Evolutionary conservation across 2,113 vertebrate genomes (phyloP).

Genomic region (Rhynchopsitta pachyrhyncha): DNA sequence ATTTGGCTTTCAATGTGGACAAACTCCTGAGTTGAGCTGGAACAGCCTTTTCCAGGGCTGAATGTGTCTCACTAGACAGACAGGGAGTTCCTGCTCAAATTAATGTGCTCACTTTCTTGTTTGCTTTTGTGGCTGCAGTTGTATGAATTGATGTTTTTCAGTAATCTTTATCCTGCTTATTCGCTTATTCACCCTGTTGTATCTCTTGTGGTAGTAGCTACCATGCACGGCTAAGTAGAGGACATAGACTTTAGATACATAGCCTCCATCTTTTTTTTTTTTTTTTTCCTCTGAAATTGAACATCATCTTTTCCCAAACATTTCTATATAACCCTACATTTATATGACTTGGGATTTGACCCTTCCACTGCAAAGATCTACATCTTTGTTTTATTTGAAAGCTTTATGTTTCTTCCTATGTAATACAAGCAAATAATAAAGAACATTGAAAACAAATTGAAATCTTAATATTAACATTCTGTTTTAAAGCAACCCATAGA

Average conservation of each 20-base stretch:
- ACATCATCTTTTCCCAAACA: background rate
- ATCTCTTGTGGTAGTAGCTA: background rate
- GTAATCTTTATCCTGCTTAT: background rate
- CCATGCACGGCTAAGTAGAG: background rate
- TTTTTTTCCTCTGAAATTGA: background rate
- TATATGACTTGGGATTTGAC: background rate
- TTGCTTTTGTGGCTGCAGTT: background rate
- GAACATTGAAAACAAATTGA: background rate
- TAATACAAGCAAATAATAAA: background rate
- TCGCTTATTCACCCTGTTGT: background rate
- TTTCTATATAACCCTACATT: background rate
- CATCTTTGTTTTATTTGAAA: background rate
- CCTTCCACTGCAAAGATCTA: background rate
- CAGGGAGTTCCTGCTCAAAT: background rate
- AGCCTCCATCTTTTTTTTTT: background rate
- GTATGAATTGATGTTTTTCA: background rate
- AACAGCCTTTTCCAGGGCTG: background rate
- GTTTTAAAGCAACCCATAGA: background rate
- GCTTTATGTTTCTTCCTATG: background rate
- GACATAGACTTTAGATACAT: background rate
- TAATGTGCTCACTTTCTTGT: background rate
- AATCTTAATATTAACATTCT: background rate
- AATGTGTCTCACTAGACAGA: background rate
- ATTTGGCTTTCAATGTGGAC: background rate
- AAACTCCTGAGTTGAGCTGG: background rate